Percentiles rank a stretch among this genome's conserved stretches.
Evolutionary conservation across 2,797 vertebrate species (phyloP).

Genomic region (Prionace glauca): DNA sequence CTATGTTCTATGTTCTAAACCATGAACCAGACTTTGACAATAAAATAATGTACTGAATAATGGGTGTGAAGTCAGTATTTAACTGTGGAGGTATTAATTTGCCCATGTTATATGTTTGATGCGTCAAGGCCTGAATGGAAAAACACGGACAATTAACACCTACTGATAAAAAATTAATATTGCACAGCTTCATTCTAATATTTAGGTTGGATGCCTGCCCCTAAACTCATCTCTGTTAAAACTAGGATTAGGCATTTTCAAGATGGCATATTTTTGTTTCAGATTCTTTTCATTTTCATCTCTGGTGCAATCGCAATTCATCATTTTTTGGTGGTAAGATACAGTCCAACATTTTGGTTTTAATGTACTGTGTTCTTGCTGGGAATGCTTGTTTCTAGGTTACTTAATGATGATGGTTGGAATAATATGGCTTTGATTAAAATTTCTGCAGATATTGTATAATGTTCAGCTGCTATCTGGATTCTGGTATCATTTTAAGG

Average conservation of each 20-base stretch:
- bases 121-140: background rate
- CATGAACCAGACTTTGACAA: too few relatives aligned
- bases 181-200: too few relatives aligned
- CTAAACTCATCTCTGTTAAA: too few relatives aligned
- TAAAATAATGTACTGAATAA: too few relatives aligned
- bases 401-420: background rate
- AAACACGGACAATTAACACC: background rate
- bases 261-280: too few relatives aligned
- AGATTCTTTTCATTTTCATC: too few relatives aligned
- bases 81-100: background rate
- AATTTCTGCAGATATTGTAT: background rate
- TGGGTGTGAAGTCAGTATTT: background rate
- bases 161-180: background rate
- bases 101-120: background rate
- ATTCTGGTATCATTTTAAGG: background rate
- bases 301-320: too few relatives aligned
- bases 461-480: background rate
- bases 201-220: too few relatives aligned
- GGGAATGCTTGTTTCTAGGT: background rate
- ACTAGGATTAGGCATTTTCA: too few relatives aligned
- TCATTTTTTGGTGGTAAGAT: too few relatives aligned
- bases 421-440: background rate
- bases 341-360: too few relatives aligned
- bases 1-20: too few relatives aligned
- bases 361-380: background rate